Conservation (phyloP, 1,140 invertebrate species). For the Calycopis cecrops region DNA sequence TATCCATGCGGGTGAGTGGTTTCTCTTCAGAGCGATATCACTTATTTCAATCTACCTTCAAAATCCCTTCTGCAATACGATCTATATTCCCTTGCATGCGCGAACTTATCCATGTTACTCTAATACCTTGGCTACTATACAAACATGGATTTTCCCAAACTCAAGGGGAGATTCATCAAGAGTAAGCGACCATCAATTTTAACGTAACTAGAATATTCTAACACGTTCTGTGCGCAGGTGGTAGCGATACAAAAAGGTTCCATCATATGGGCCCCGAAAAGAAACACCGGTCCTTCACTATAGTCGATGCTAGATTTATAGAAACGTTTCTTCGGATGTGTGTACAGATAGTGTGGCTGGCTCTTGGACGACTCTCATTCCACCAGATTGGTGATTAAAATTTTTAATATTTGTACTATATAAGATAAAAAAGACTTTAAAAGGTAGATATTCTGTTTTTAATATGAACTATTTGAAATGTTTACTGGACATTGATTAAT, state of each 20-base stretch:
- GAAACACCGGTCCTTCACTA: slow-evolving; percentile 73
- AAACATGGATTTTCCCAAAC: too few relatives aligned
- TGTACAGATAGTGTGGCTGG: slow-evolving; percentile 79
- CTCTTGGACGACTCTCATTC: slow-evolving; percentile 75
- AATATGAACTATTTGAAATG: background rate
- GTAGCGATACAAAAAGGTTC: slow-evolving; percentile 66
- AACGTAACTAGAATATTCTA: too few relatives aligned
- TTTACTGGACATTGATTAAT: background rate
- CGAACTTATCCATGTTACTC: too few relatives aligned
- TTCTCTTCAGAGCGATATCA: too few relatives aligned
- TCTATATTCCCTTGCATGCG: too few relatives aligned
- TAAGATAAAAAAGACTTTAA: background rate
- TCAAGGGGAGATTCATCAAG: background rate
- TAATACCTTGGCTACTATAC: background rate
- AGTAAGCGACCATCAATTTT: too few relatives aligned
- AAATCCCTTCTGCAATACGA: too few relatives aligned
- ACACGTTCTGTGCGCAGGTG: slow-evolving; percentile 35
- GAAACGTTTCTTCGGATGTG: slow-evolving; percentile 77
- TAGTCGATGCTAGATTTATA: slow-evolving; percentile 77
- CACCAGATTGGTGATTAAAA: slow-evolving; percentile 69
- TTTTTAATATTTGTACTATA: background rate
- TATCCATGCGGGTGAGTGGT: too few relatives aligned
- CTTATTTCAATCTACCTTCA: too few relatives aligned
- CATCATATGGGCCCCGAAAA: slow-evolving; percentile 77
- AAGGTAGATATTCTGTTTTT: background rate